Evolutionary conservation across 1,140 invertebrate genomes (phyloP).

Genomic region (Pseudomyrmex pallidus): DNA sequence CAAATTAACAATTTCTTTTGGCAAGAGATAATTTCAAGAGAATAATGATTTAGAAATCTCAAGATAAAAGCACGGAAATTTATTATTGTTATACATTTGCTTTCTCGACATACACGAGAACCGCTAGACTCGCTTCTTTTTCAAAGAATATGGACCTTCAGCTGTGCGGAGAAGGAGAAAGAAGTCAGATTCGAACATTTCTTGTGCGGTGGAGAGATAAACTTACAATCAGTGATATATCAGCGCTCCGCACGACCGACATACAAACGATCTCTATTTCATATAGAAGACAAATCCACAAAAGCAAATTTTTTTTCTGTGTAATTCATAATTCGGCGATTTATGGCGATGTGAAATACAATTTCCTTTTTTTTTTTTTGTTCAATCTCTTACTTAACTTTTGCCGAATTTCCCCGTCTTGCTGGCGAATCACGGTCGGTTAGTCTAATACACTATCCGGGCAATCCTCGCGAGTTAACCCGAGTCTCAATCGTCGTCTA

Average conservation of each 20-base stretch:
- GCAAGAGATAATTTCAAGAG: neutral
- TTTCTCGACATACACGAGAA: too few relatives aligned
- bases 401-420: neutral
- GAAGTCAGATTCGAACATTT: too few relatives aligned
- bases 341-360: too few relatives aligned
- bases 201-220: too few relatives aligned
- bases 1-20: neutral
- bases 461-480: conserved; percentile 35
- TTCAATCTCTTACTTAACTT: neutral
- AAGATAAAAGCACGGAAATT: neutral
- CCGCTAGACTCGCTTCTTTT: too few relatives aligned
- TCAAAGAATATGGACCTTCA: too few relatives aligned
- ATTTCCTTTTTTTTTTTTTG: neutral
- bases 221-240: too few relatives aligned
- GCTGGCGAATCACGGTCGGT: neutral
- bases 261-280: neutral
- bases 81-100: neutral
- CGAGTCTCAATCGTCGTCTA: conserved; percentile 60
- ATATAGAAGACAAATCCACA: neutral
- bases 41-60: neutral
- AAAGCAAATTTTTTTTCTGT: too few relatives aligned
- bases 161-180: too few relatives aligned
- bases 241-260: too few relatives aligned
- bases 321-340: too few relatives aligned
- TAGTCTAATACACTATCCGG: neutral